Conservation (phyloP, 2,888 invertebrate species). For the Ectemnius continuus region DNA sequence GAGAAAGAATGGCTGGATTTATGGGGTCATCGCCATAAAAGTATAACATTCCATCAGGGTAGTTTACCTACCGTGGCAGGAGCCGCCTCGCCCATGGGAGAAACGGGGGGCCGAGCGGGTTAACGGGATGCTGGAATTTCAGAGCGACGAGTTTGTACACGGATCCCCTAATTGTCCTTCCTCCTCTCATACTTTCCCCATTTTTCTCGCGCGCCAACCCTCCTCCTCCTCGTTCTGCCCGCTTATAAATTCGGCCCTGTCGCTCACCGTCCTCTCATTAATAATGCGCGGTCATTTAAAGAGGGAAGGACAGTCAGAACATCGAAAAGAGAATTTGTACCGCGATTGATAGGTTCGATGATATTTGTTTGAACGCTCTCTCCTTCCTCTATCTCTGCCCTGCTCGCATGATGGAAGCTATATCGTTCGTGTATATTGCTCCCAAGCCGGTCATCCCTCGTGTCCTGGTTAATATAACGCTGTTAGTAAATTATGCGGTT, state of each 20-base stretch:
- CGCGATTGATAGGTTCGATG: constrained; percentile 32
- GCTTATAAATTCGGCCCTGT: constrained; percentile 41
- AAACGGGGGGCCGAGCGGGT: constrained; percentile 5
- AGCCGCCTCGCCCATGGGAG: constrained; percentile 1
- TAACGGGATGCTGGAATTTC: constrained; percentile 31
- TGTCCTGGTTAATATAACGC: constrained; percentile 56
- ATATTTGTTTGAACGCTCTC: constrained; percentile 38
- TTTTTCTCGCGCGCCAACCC: constrained; percentile 20
- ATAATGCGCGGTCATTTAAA: constrained; percentile 5
- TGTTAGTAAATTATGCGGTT: constrained; percentile 57
- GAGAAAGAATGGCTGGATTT: no score
- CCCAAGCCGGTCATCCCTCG: constrained; percentile 58
- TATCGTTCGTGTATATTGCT: constrained; percentile 48
- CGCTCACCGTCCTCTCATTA: constrained; percentile 27
- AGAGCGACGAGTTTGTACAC: constrained; percentile 44
- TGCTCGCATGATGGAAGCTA: constrained; percentile 7
- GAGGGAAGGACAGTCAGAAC: constrained; percentile 15
- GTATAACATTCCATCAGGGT: background rate
- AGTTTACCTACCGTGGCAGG: background rate
- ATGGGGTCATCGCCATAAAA: background rate
- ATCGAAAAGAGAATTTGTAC: background rate
- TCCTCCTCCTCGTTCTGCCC: constrained; percentile 5
- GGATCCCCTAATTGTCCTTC: constrained; percentile 52
- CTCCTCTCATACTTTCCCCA: constrained; percentile 15
- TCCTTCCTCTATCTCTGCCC: no score